Evolutionary conservation across 2,113 vertebrate genomes (phyloP).

Genomic region (Athene cunicularia): DNA sequence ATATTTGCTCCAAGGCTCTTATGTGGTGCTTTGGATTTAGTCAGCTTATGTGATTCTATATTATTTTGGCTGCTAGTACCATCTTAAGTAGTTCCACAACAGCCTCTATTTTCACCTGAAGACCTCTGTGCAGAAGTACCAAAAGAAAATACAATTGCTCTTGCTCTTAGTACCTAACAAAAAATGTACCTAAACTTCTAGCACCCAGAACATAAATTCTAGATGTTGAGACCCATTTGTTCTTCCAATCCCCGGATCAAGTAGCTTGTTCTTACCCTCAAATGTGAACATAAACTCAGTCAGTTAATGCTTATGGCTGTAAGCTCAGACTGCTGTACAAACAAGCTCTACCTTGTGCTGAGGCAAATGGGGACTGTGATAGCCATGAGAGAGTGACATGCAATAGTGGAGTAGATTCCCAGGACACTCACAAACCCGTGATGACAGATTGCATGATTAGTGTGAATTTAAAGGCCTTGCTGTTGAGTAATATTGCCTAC

Average conservation of each 20-base stretch:
- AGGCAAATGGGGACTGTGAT: background rate
- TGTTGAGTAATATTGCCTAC: accelerated
- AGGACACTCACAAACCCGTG: background rate
- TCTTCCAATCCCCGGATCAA: background rate
- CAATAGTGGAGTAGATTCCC: background rate
- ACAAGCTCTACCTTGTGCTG: background rate
- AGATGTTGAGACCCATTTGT: background rate
- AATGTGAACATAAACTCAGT: background rate
- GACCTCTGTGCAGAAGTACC: background rate
- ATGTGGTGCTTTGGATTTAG: background rate
- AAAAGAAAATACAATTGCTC: background rate
- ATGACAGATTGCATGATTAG: background rate
- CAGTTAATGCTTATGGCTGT: background rate
- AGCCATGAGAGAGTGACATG: background rate
- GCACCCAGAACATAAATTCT: background rate
- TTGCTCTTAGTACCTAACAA: background rate
- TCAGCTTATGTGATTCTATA: background rate
- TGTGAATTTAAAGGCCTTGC: background rate
- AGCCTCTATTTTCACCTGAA: background rate
- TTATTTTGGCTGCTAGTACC: background rate
- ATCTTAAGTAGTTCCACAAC: background rate
- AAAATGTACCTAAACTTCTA: background rate
- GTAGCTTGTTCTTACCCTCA: background rate
- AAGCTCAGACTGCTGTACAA: background rate
- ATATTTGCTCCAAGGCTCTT: background rate